phyloP scores from a whole-genome alignment of 1,140 invertebrate genomes.

The Nixonia krombeini region DNA sequence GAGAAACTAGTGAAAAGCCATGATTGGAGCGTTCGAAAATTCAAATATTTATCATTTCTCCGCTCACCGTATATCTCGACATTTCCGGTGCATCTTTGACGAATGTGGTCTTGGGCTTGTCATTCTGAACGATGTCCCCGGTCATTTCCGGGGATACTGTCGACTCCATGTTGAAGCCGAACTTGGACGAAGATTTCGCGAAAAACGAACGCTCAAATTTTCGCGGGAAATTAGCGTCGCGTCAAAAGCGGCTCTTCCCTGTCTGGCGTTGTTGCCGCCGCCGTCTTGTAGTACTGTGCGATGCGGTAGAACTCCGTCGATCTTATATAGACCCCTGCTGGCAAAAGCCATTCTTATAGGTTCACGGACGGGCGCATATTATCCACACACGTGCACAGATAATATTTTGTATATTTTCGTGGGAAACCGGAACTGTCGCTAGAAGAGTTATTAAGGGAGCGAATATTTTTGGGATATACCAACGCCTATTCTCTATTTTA shows the following conservation, averaged over 20 bases:
- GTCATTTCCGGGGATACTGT: too few species aligned
- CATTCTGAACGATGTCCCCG: conserved; percentile 20
- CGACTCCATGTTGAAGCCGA: conserved; percentile 40
- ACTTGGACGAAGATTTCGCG: too few species aligned
- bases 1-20: conserved; percentile 2
- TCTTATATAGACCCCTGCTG: conserved; percentile 63
- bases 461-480: too few species aligned
- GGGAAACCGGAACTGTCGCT: too few species aligned
- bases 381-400: conserved; percentile 35
- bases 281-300: conserved; percentile 60
- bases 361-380: conserved; percentile 55
- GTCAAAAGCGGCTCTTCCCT: too few species aligned
- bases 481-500: too few species aligned
- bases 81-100: conserved; percentile 55
- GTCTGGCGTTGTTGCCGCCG: conserved; percentile 43
- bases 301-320: conserved; percentile 59
- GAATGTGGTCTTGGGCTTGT: conserved; percentile 48
- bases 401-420: too few species aligned
- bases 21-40: too few species aligned
- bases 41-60: too few species aligned
- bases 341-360: conserved; percentile 60
- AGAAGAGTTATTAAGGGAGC: too few species aligned
- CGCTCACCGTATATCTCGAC: conserved; percentile 61
- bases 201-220: too few species aligned
- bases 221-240: too few species aligned